A percentile compares a stretch with the other conserved stretches of the same genome.
Conservation (phyloP, 2,113 vertebrate species). For the Recurvirostra avosetta region DNA sequence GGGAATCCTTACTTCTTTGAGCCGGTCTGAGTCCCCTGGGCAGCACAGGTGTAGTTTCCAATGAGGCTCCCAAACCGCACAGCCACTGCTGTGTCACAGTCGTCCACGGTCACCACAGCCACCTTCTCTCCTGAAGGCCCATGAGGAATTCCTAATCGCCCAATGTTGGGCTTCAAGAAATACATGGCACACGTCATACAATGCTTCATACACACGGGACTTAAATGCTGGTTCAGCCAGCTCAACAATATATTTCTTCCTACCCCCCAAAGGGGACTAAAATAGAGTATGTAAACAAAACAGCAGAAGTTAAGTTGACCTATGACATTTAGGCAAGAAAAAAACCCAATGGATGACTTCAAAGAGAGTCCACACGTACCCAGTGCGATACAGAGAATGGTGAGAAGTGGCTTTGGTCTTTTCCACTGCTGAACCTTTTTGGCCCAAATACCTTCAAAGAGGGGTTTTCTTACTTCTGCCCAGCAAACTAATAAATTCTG, state of each 20-base stretch:
- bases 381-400: neutral
- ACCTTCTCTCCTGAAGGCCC: slow-evolving; percentile 96
- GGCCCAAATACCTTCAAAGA: neutral
- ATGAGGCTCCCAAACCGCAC: slow-evolving; percentile 87
- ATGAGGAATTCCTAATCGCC: slow-evolving; percentile 87
- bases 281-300: neutral
- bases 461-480: neutral
- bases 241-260: neutral
- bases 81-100: slow-evolving; percentile 93
- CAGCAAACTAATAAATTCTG: neutral
- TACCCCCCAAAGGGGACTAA: neutral
- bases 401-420: neutral
- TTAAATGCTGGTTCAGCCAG: neutral
- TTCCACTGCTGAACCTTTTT: neutral
- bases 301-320: neutral
- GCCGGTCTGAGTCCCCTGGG: slow-evolving; percentile 92
- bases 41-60: slow-evolving; percentile 94
- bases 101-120: slow-evolving; percentile 91
- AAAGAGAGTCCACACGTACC: neutral
- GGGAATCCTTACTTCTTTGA: slow-evolving; percentile 88
- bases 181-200: neutral
- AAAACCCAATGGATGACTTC: neutral
- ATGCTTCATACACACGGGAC: rapidly evolving
- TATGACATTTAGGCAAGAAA: neutral
- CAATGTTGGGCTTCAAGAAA: slow-evolving; percentile 87